Base-by-base conservation (phyloP, 2,888 invertebrate species). In the Odontocerum albicorne region DNA sequence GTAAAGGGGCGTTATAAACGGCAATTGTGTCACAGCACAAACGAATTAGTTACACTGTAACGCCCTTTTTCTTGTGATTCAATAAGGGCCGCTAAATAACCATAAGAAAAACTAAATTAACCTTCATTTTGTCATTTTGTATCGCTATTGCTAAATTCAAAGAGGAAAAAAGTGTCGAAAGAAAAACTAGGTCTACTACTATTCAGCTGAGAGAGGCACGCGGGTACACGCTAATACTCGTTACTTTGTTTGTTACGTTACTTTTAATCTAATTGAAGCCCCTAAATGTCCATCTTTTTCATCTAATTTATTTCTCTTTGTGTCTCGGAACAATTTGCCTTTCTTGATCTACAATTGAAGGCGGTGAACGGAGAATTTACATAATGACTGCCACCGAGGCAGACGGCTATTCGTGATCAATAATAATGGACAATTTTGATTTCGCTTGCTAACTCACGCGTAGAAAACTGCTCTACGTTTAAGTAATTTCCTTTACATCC, bases 361-460 rank as follows among this genome's bases (percentile, higher is more conserved):
- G 10, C 42, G 15, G 42, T 22, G 3, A 42, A 42, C 31, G 27
- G 8, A 17, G 16, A 19, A 44, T 44, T 44, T 10, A 19, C 32
- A 44, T 19, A 32, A 33, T 44, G 17, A n/a, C 12, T 16, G 17
- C 19, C 44, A 19, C 19, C 27, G 16, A 44, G 17, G 8, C 27
- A 8, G 27, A 27, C 27, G 27, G 4, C 33, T 17, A 12, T 12
- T 44, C 44, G 44, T 44, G 44, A 31, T 15, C 32, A n/a, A 15
- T n/a, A 44, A 44, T 44, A 8, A 44, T 44, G 44, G n/a, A 7
- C 27, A n/a, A 12, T 22, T 31, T 44, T 32, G 31, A 44, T 44
- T 44, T 44, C 6, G 44, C 32, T 13, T 17, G 19, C 15, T 17
- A 13, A 32, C 44, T 44, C 32, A 19, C 44, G 44, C 44, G 44